Evolutionary conservation across 2,888 invertebrate species (phyloP).

Genomic region (Tribolium freemani): DNA sequence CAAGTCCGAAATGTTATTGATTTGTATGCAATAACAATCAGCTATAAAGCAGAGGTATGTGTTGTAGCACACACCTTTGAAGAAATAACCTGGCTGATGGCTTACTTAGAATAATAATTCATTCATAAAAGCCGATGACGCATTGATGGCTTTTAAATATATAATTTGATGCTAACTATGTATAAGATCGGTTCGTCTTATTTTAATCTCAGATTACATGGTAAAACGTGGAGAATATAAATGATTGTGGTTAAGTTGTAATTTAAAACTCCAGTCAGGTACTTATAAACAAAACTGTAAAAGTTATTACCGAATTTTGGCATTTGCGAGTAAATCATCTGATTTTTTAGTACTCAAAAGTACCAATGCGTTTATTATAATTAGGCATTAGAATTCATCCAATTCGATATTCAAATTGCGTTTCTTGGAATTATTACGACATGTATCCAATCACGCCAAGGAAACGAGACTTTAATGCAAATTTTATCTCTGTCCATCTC

Average conservation of each 20-base stretch:
- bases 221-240: background rate
- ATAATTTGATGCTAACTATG: background rate
- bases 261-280: background rate
- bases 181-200: background rate
- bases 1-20: no score
- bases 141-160: background rate
- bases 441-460: background rate
- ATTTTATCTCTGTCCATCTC: background rate
- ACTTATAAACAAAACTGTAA: background rate
- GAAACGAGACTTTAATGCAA: background rate
- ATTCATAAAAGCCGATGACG: conserved; percentile 10
- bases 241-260: background rate
- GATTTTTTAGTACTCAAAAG: background rate
- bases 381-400: background rate
- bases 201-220: background rate
- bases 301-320: background rate
- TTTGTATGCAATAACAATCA: background rate
- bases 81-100: background rate
- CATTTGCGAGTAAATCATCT: no score
- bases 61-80: background rate
- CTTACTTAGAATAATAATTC: conserved; percentile 14
- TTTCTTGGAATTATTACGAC: background rate
- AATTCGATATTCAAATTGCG: background rate
- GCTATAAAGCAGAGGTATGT: background rate
- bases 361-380: background rate